Evolutionary conservation across 2,888 invertebrate species (phyloP), one percentile per base, ranked within the genome.

Genomic region (Melangyna quadrimaculata): DNA sequence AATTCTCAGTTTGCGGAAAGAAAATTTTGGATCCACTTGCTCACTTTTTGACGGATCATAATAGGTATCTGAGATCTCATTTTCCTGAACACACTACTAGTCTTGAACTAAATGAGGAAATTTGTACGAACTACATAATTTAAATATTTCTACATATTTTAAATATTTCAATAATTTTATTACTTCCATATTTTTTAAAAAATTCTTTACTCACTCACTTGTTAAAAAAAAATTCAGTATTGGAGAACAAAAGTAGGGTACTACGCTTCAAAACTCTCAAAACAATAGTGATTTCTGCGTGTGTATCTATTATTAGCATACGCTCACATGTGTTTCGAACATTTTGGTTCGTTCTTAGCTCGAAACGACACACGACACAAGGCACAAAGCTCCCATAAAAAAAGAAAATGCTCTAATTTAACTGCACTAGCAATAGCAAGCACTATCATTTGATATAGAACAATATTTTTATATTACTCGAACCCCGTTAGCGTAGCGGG

Each of bases 351-450:
- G 75, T 69, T 61, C 80, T 80, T 48, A 40, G 48, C 55, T 73
- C 86, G 73, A 57, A 9, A 19, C 77, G 45, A 77, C 72, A 57
- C 72, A 43, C 86, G 73, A 57, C 7, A 19, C 77, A 40, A 77
- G 69, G 51, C 72, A 43, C 61, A 70, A 73, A 84, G 71, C 79
- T 78, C 75, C 29, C 45, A 71, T 61, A 67, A 77, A 74, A 10
- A 70, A 77, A 65, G 80, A 80, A 74, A 73, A 77, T 73, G 80
- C 80, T 80, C 80, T 43, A 80, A 75, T 80, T 80, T 17, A 35
- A 32, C 14, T 48, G 32, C 48, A 67, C 35, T 19, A 63, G 29
- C 40, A 37, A 10, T 14, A 63, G 70, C 43, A 40, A 35, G 22
- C 57, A 19, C 70, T 40, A 69, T 29, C 35, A 51, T 40, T 70